Percentiles rank a stretch among this genome's conserved stretches.
Conservation (phyloP, 2,888 invertebrate species). For the Lysandra coridon region DNA sequence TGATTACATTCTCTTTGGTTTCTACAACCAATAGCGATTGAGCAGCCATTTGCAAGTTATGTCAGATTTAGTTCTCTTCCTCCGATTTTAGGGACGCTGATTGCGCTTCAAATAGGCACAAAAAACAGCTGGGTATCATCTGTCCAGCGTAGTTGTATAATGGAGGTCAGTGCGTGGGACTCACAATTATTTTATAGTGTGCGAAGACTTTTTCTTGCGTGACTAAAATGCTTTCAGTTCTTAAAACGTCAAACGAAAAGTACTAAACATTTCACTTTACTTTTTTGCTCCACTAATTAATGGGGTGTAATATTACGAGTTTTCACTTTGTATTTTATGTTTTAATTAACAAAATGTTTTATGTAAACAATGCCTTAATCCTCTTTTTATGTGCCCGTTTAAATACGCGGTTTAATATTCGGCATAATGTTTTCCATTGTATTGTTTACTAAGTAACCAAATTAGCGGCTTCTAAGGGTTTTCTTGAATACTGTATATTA, state of each 20-base stretch:
- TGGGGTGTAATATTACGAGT: constrained; percentile 17
- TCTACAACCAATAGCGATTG: too few relatives aligned
- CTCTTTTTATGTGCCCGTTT: not conserved
- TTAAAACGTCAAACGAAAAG: constrained; percentile 22
- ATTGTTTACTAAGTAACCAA: not conserved
- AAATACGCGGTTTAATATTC: not conserved
- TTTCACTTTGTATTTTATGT: constrained; percentile 3
- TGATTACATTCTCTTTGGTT: too few relatives aligned
- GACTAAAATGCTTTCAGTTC: constrained; percentile 21
- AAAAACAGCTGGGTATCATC: too few relatives aligned
- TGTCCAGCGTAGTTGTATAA: too few relatives aligned
- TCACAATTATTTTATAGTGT: not conserved
- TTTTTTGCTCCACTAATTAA: constrained; percentile 17
- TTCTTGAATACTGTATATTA: not conserved
- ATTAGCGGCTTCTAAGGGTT: not conserved
- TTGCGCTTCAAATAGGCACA: too few relatives aligned
- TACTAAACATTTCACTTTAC: constrained; percentile 26
- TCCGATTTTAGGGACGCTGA: too few relatives aligned
- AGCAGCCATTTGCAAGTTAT: too few relatives aligned
- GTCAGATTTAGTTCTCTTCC: too few relatives aligned
- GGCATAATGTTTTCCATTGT: not conserved
- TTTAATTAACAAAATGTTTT: not conserved
- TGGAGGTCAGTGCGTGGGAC: too few relatives aligned
- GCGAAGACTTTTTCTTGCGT: constrained; percentile 7
- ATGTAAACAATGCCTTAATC: not conserved